A percentile compares a stretch with the other conserved stretches of the same genome.
phyloP scores from a whole-genome alignment of 2,797 vertebrate genomes.

The Dallia pectoralis region DNA sequence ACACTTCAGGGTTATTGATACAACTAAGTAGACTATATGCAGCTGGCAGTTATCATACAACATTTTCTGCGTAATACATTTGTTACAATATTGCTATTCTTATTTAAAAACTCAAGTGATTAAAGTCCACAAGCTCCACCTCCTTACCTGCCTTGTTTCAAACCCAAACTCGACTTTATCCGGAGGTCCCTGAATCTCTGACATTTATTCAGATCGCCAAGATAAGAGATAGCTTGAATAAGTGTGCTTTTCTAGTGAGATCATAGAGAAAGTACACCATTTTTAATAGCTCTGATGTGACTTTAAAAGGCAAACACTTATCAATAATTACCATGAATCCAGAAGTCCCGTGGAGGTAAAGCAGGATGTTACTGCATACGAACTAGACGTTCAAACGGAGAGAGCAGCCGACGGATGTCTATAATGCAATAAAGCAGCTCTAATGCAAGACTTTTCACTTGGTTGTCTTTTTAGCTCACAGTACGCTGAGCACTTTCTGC shows the following conservation, averaged over 20 bases:
- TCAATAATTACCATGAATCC: neutral
- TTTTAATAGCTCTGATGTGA: neutral
- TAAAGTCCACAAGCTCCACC: neutral
- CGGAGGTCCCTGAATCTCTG: neutral
- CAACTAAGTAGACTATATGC: no score
- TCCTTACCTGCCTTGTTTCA: neutral
- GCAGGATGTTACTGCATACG: neutral
- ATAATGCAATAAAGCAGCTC: neutral
- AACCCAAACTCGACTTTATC: neutral
- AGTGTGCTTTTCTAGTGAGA: neutral
- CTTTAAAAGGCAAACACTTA: neutral
- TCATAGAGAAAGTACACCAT: neutral
- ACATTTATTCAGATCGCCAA: neutral
- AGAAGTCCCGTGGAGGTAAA: neutral
- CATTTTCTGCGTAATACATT: no score
- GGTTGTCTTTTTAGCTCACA: neutral
- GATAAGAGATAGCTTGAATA: neutral
- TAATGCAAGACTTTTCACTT: neutral
- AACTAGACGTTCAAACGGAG: neutral
- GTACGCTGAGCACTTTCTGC: neutral
- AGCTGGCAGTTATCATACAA: no score
- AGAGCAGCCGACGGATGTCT: neutral
- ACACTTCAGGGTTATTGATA: no score
- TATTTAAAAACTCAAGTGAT: neutral
- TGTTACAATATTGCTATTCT: no score